Conservation (phyloP, 1,140 invertebrate genomes). For the Lucilia sericata region DNA sequence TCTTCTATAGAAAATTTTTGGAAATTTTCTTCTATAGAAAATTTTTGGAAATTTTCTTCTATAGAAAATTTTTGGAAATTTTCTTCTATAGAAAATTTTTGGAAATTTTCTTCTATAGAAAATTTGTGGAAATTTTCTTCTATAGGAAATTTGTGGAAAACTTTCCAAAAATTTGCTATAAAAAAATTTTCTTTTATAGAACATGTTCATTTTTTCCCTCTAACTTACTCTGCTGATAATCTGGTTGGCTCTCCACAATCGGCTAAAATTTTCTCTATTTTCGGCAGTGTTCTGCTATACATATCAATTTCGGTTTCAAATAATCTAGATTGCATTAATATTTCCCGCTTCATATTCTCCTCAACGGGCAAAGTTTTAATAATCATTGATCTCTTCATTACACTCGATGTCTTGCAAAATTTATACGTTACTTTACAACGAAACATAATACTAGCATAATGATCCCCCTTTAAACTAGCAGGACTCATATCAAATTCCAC, state of each 20-base stretch:
- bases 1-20: too few relatives aligned
- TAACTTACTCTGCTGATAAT: conserved; percentile 42
- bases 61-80: too few relatives aligned
- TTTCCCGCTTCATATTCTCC: conserved; percentile 41
- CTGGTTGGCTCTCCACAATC: conserved; percentile 30
- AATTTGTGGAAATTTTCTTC: too few relatives aligned
- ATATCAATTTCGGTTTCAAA: conserved; percentile 49
- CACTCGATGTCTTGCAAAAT: neutral
- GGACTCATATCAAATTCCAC: conserved; percentile 46
- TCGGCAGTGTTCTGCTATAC: conserved; percentile 39
- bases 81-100: too few relatives aligned
- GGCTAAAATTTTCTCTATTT: conserved; percentile 36
- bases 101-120: too few relatives aligned
- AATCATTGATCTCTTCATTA: conserved; percentile 42
- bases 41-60: too few relatives aligned
- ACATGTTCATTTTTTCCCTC: too few relatives aligned
- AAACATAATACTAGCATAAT: conserved; percentile 56
- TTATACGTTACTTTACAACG: conserved; percentile 48
- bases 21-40: too few relatives aligned
- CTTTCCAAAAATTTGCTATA: too few relatives aligned
- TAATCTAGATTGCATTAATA: conserved; percentile 32
- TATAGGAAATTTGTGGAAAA: too few relatives aligned
- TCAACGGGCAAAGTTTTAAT: conserved; percentile 40
- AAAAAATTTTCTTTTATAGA: too few relatives aligned
- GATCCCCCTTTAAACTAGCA: conserved; percentile 53